Conservation (phyloP, 2,797 vertebrate genomes). For the Phrynocephalus guinanensis region DNA sequence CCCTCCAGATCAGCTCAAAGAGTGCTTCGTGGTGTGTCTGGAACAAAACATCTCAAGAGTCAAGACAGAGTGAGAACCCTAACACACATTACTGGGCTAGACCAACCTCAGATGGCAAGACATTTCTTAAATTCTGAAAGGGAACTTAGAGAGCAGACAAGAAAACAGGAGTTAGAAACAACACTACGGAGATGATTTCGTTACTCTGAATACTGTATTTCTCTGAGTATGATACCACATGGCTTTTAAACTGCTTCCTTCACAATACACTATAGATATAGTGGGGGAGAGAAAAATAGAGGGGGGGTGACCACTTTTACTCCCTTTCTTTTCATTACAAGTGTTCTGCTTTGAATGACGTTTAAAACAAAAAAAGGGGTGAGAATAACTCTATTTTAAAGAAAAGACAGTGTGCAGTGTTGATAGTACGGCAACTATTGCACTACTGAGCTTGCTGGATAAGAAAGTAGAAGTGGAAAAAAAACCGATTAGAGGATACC, state of each 20-base stretch:
- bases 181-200: neutral
- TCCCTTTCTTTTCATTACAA: neutral
- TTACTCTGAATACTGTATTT: neutral
- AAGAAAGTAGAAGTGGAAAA: conserved; percentile 23
- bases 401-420: neutral
- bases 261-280: neutral
- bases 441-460: neutral
- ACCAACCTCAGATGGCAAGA: neutral
- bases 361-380: too few relatives aligned
- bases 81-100: neutral
- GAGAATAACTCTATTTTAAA: too few relatives aligned
- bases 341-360: neutral
- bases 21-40: too few relatives aligned
- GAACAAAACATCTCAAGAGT: too few relatives aligned
- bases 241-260: neutral
- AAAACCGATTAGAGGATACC: conserved; percentile 10
- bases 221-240: neutral
- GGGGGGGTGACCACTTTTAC: neutral
- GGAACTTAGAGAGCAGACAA: too few relatives aligned
- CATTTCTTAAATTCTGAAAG: neutral
- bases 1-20: too few relatives aligned
- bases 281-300: neutral
- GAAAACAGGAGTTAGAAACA: neutral
- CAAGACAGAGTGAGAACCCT: too few relatives aligned
- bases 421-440: too few relatives aligned